Percentiles rank a stretch among this genome's conserved stretches.
These are phyloP conservation scores for Mellivora capensis DNA, from an alignment of 2,113 vertebrate species.

Conservation along the genomic window DNA sequence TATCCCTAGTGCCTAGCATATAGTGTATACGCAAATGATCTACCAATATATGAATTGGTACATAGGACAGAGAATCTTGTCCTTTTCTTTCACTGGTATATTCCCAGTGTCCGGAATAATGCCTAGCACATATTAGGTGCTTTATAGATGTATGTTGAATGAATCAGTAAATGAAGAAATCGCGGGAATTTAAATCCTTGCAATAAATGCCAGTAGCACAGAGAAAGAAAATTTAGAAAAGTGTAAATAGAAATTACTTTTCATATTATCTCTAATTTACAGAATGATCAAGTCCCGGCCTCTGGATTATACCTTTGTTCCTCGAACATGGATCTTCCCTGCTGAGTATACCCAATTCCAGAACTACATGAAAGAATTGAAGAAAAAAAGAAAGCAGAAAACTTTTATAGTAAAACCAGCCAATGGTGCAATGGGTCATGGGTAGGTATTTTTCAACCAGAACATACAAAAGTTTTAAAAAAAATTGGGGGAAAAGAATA, in stretches of 20 bases:
- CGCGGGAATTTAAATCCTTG: not conserved
- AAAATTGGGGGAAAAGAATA: not conserved
- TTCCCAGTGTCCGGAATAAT: not conserved
- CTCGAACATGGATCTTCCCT: conserved; percentile 98
- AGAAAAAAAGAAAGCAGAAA: conserved; percentile 96
- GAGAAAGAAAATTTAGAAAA: not conserved
- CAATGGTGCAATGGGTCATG: conserved; percentile 99
- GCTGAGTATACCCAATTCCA: conserved; percentile 98
- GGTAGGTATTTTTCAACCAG: conserved; percentile 84
- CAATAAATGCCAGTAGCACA: not conserved
- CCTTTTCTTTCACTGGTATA: not conserved
- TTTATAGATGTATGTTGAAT: not conserved
- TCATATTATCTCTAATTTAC: conserved; percentile 47
- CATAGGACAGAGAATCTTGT: not conserved
- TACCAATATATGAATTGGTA: not conserved
- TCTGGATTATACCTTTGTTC: conserved; percentile 97
- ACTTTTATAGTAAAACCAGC: conserved; percentile 98
- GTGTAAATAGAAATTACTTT: conserved; percentile 12
- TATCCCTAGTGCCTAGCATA: not conserved
- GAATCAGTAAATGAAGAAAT: not conserved
- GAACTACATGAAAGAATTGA: conserved; percentile 96
- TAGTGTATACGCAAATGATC: not conserved
- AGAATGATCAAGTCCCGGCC: conserved; percentile 98
- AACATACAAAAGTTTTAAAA: not conserved
- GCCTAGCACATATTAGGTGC: not conserved